phyloP scores from a whole-genome alignment of 1,140 invertebrate species.

The Carcinoscorpius rotundicauda region DNA sequence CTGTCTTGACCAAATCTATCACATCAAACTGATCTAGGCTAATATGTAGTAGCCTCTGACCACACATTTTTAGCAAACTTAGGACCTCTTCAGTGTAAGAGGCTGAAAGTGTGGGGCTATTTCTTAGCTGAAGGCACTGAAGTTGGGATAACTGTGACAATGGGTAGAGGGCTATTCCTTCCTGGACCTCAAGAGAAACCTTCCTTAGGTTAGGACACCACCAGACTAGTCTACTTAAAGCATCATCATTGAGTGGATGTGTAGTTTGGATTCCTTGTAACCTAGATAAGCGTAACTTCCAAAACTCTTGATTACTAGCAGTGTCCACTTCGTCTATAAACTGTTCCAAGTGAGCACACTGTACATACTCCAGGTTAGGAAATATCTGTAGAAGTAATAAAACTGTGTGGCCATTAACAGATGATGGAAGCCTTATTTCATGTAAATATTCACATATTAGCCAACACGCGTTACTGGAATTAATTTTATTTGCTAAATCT shows the following conservation, averaged over 20 bases:
- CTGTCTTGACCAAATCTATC: slow-evolving; percentile 20
- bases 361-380: slow-evolving; percentile 18
- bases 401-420: slow-evolving; percentile 17
- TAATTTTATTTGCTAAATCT: slow-evolving; percentile 9
- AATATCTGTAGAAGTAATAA: slow-evolving; percentile 18
- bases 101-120: slow-evolving; percentile 18
- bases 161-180: slow-evolving; percentile 20
- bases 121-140: slow-evolving; percentile 16
- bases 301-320: neutral
- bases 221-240: slow-evolving; percentile 13
- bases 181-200: slow-evolving; percentile 21
- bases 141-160: slow-evolving; percentile 13
- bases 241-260: slow-evolving; percentile 19
- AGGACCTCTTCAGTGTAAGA: slow-evolving; percentile 20
- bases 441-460: neutral
- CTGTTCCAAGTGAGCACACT: slow-evolving; percentile 19
- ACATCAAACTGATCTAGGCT: slow-evolving; percentile 22
- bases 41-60: slow-evolving; percentile 16
- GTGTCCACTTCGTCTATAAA: slow-evolving; percentile 16
- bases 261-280: slow-evolving; percentile 16
- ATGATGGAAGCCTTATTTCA: slow-evolving; percentile 21
- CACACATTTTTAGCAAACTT: slow-evolving; percentile 18
- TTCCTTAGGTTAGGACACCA: slow-evolving; percentile 20
- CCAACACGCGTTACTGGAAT: too few species aligned
- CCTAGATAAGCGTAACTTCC: slow-evolving; percentile 5